Evolutionary conservation across 1,140 invertebrate species (phyloP), one percentile per base, ranked within the genome.

Genomic region (Cotesia glomerata): DNA sequence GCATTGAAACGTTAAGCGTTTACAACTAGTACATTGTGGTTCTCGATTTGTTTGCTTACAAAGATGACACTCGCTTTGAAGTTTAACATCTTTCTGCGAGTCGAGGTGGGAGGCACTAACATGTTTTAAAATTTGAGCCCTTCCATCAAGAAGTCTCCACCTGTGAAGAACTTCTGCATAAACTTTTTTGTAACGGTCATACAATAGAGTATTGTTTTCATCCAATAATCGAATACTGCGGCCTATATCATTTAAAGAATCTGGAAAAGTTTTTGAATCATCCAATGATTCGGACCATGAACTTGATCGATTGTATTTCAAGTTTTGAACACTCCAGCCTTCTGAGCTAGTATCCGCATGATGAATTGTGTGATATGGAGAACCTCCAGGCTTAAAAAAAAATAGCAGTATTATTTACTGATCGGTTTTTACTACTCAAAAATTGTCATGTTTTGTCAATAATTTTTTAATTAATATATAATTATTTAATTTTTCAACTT

Each of bases 291-390:
- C 95, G 0, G 95, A 97, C 90, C 95, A 96, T 0, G 94, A 96
- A 84, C 94, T 96, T 11, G 94, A 96, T n/a, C 95, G 89, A 68
- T 93, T 88, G 66, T 93, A 90, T 77, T 93, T 93, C 14, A 93
- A 81, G 68, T 88, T 87, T 69, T 89, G 91, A 69, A 92, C 88
- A 72, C 90, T 92, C 92, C 93, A 95, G 11, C 92, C 91, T 75
- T 95, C 94, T 3, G 91, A 87, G 70, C 92, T 92, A 5, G 93
- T 91, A 76, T 96, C 95, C 32, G 94, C 91, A 69, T 94, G 91
- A 79, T 95, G 93, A 63, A 97, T 94, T 9, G 95, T 97, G 82
- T 97, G 96, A 86, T 98, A 98, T 0, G 95, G 95, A 2, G 95
- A 96, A 49, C 92, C 92, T 51, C 93, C 92, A 64, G 92, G 91